These are phyloP conservation scores for Caenorhabditis sp. DNA, from an alignment of 2,888 invertebrate species.

Conservation along the genomic window DNA sequence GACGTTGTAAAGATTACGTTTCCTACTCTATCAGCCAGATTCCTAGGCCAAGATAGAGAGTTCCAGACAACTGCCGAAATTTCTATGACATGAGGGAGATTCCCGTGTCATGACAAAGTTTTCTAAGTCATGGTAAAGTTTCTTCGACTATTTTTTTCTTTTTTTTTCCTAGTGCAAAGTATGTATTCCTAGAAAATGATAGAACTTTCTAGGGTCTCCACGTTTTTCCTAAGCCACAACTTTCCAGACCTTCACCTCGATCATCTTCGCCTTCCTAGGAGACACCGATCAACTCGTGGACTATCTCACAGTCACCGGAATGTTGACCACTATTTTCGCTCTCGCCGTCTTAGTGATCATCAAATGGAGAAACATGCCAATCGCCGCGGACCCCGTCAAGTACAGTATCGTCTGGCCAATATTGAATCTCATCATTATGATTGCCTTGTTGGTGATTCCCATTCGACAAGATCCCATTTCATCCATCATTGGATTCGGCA, in stretches of 20 bases:
- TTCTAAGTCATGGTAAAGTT: neutral
- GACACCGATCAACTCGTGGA: constrained; percentile 70
- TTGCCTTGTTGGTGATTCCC: constrained; percentile 70
- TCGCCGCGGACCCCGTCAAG: constrained; percentile 67
- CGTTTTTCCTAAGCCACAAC: neutral
- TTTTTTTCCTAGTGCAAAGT: neutral
- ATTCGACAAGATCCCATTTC: constrained; percentile 66
- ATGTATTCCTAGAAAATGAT: no score
- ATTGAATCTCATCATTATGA: constrained; percentile 63
- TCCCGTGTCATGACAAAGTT: no score
- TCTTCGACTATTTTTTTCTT: neutral
- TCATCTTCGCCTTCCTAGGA: constrained; percentile 72
- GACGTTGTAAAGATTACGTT: no score
- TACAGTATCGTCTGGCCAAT: constrained; percentile 70
- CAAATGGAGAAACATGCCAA: constrained; percentile 70
- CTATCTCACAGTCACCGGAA: constrained; percentile 70
- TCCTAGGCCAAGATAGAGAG: no score
- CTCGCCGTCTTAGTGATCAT: constrained; percentile 68
- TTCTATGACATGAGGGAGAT: no score
- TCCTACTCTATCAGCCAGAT: no score
- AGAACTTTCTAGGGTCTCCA: no score
- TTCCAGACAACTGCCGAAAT: no score
- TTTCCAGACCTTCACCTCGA: constrained; percentile 68
- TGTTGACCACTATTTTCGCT: constrained; percentile 64
- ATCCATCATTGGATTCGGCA: constrained; percentile 68